Evolutionary conservation across 1,140 invertebrate genomes (phyloP).

Genomic region (Hyphantria cunea): DNA sequence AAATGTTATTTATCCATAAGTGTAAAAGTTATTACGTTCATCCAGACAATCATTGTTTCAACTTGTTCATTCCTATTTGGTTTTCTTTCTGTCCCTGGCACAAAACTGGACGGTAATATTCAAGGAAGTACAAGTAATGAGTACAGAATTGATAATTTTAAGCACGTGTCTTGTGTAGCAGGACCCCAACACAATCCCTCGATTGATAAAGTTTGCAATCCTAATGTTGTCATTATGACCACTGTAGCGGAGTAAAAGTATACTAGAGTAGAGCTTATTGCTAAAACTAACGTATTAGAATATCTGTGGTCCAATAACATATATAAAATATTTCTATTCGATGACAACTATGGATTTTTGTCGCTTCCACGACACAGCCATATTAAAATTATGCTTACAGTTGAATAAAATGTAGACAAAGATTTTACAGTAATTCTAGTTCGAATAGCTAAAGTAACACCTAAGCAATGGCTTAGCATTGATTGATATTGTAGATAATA

Average conservation of each 20-base stretch:
- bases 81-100: constrained; percentile 73
- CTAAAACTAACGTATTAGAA: constrained; percentile 39
- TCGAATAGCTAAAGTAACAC: constrained; percentile 37
- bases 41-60: constrained; percentile 47
- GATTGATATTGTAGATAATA: constrained; percentile 27
- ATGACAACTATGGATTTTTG: constrained; percentile 52
- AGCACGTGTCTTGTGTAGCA: constrained; percentile 77
- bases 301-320: constrained; percentile 37
- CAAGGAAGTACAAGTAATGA: constrained; percentile 80
- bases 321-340: constrained; percentile 21
- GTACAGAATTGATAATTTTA: constrained; percentile 71
- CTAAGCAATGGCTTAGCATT: constrained; percentile 32
- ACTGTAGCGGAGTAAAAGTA: constrained; percentile 54
- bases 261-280: constrained; percentile 41
- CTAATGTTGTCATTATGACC: constrained; percentile 61
- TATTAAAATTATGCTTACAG: constrained; percentile 40
- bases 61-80: constrained; percentile 68
- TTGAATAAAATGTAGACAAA: constrained; percentile 32
- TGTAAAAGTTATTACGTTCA: constrained; percentile 28
- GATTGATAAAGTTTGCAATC: constrained; percentile 43
- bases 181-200: constrained; percentile 63
- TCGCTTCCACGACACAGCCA: constrained; percentile 52
- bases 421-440: constrained; percentile 35
- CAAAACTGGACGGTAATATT: constrained; percentile 61
- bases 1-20: no score